These are phyloP conservation scores for Aleadryas rufinucha DNA, from an alignment of 2,113 vertebrate species.

Conservation along the genomic window DNA sequence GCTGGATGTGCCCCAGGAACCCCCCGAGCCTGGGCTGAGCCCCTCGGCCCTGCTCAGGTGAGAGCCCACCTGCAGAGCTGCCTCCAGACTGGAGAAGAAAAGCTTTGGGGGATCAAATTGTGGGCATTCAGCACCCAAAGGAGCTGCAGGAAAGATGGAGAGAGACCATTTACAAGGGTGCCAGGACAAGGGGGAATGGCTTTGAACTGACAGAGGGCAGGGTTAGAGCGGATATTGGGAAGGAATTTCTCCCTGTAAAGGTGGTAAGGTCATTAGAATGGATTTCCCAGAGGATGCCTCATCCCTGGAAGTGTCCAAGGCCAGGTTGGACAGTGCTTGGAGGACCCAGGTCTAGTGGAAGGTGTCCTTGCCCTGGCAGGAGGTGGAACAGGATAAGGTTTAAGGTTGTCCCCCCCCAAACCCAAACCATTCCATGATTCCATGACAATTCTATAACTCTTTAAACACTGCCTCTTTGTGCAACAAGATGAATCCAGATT, in stretches of 20 bases:
- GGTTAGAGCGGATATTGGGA: background rate
- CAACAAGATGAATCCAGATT: background rate
- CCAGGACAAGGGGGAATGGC: background rate
- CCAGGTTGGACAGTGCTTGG: accelerated
- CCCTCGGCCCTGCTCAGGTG: background rate
- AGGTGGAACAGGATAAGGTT: background rate
- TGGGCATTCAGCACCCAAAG: background rate
- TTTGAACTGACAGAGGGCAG: background rate
- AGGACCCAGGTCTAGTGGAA: background rate
- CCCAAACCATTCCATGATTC: background rate
- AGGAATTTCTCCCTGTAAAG: background rate
- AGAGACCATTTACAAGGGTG: background rate
- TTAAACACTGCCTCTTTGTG: background rate
- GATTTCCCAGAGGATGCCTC: background rate
- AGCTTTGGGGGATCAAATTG: accelerated
- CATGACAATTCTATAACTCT: background rate
- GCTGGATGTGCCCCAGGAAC: background rate
- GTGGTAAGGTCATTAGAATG: background rate
- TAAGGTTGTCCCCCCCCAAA: background rate
- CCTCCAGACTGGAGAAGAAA: background rate
- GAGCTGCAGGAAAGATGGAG: background rate
- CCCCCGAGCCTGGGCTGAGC: background rate
- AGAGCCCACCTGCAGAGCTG: background rate
- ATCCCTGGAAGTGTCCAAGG: background rate
- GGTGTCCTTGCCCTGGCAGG: background rate